These are phyloP conservation scores for Boloria euphrosyne DNA, from an alignment of 2,888 invertebrate species.

Conservation along the genomic window DNA sequence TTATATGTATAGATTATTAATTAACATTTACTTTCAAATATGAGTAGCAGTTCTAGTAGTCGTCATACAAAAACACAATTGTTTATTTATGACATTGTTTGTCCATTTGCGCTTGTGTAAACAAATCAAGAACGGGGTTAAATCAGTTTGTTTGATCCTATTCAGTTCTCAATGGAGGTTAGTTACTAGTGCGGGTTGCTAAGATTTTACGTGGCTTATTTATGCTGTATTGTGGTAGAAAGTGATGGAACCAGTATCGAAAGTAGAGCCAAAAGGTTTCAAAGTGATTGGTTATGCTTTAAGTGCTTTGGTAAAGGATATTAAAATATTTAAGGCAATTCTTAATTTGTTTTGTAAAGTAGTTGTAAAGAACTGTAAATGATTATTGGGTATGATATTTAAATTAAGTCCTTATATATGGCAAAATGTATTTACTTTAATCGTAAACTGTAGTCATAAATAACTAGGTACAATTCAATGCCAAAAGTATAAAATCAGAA, in stretches of 20 bases:
- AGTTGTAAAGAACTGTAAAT: neutral
- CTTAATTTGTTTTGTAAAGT: neutral
- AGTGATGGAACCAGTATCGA: conserved; percentile 46
- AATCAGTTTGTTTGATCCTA: conserved; percentile 26
- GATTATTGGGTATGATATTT: neutral
- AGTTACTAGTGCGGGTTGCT: conserved; percentile 12
- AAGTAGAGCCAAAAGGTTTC: conserved; percentile 44
- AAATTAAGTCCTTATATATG: neutral
- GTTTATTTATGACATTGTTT: conserved; percentile 11
- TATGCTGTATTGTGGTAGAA: conserved; percentile 21
- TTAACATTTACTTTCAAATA: conserved; percentile 3
- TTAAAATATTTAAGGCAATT: neutral
- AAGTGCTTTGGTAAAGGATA: conserved; percentile 49
- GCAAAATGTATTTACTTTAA: conserved; percentile 4
- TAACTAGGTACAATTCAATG: conserved; percentile 21
- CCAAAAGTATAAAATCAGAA: conserved; percentile 38
- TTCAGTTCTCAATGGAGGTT: conserved; percentile 8
- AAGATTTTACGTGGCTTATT: conserved; percentile 13
- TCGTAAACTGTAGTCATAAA: neutral
- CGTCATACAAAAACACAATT: neutral
- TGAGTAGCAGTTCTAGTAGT: neutral
- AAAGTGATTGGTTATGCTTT: conserved; percentile 53
- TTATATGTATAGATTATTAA: too few species aligned
- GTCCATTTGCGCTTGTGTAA: conserved; percentile 37
- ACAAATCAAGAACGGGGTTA: conserved; percentile 33